A percentile compares a stretch with the other conserved stretches of the same genome.
Conservation (phyloP, 64 coral and sea anemone genomes). For the Hydrozoanthus tunicans region DNA sequence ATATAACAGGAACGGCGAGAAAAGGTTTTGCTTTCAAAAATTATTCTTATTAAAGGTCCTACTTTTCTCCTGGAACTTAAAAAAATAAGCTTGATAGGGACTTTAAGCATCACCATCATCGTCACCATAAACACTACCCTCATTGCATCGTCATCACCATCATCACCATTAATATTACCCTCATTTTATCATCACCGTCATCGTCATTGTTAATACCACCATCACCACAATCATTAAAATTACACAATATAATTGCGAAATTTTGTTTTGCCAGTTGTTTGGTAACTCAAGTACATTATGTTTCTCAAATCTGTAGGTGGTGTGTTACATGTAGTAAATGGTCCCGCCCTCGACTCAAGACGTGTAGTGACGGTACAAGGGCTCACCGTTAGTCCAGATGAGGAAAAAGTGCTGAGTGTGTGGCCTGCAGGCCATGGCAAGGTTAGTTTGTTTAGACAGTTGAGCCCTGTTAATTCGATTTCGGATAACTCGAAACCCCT, state of each 20-base stretch:
- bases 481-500: too few relatives aligned
- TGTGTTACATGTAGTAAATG: constrained; percentile 85
- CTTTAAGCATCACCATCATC: too few relatives aligned
- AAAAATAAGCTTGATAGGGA: too few relatives aligned
- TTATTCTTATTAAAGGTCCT: too few relatives aligned
- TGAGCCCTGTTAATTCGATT: too few relatives aligned
- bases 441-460: neutral
- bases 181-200: neutral
- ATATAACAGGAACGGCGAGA: too few relatives aligned
- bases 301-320: constrained; percentile 50
- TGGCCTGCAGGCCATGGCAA: constrained; percentile 72
- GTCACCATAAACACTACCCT: too few relatives aligned
- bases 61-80: too few relatives aligned
- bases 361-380: constrained; percentile 55
- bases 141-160: too few relatives aligned
- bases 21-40: too few relatives aligned
- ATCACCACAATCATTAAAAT: neutral
- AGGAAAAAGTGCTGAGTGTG: constrained; percentile 56
- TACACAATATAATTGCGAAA: neutral
- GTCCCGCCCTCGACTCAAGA: constrained; percentile 24
- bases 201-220: neutral
- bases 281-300: neutral
- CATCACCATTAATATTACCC: neutral
- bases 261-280: neutral
- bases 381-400: constrained; percentile 73